phyloP scores from a whole-genome alignment of 2,888 invertebrate genomes.

The Anagyrus pseudococci region DNA sequence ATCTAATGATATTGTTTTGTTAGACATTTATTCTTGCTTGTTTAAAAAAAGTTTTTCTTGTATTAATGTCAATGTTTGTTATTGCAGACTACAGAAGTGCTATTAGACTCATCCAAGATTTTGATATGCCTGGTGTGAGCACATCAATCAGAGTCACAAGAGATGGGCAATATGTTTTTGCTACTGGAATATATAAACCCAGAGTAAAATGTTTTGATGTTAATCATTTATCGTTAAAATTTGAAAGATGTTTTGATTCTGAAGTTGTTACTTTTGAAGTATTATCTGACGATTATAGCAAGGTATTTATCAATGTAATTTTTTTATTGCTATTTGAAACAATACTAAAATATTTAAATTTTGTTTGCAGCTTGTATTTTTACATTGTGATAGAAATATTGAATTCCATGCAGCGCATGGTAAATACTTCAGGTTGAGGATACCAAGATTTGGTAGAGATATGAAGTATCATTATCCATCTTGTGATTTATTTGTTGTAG shows the following conservation, averaged over 20 bases:
- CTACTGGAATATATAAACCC: conserved; percentile 96
- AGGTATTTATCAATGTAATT: conserved; percentile 66
- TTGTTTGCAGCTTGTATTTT: conserved; percentile 75
- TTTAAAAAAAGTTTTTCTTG: neutral
- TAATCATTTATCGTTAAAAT: conserved; percentile 93
- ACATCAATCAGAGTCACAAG: conserved; percentile 82
- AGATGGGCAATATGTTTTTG: conserved; percentile 91
- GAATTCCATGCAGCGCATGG: conserved; percentile 97
- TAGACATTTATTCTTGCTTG: neutral
- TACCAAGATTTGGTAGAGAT: conserved; percentile 95
- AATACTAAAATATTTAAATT: conserved; percentile 1
- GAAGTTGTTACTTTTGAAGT: conserved; percentile 94
- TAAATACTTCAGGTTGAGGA: conserved; percentile 85
- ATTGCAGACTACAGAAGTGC: conserved; percentile 79
- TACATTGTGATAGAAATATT: conserved; percentile 89
- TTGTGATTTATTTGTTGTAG: conserved; percentile 92
- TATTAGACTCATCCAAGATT: conserved; percentile 97
- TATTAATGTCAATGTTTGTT: neutral
- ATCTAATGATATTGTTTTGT: neutral
- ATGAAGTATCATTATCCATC: conserved; percentile 87
- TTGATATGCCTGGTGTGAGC: conserved; percentile 97
- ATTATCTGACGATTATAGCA: conserved; percentile 94
- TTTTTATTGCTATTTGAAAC: conserved; percentile 10
- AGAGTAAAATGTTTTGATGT: conserved; percentile 96
- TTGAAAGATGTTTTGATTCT: conserved; percentile 96